These are phyloP conservation scores for Myotis planiceps DNA, from an alignment of 2,797 vertebrate species.

Conservation along the genomic window DNA sequence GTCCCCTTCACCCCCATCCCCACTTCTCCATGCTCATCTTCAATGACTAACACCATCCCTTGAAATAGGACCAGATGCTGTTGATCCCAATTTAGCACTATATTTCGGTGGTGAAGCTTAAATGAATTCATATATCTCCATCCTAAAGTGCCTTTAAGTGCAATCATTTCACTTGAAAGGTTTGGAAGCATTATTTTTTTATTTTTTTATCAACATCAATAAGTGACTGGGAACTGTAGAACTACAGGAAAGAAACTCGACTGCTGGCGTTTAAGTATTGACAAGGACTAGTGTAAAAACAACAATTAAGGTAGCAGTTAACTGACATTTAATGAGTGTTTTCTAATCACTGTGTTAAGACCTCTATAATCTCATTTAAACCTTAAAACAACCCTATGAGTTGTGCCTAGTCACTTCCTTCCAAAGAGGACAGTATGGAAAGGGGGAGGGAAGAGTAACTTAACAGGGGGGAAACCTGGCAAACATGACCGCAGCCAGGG, in stretches of 20 bases:
- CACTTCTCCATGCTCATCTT: not conserved
- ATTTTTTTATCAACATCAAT: not conserved
- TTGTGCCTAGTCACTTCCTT: not conserved
- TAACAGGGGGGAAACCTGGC: not conserved
- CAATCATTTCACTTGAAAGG: slow-evolving; percentile 39
- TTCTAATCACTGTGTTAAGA: not conserved
- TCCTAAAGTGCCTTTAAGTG: slow-evolving; percentile 19
- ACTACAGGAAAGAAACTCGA: not conserved
- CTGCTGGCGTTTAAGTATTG: not conserved
- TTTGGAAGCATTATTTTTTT: not conserved
- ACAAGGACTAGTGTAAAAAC: not conserved
- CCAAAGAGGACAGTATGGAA: not conserved
- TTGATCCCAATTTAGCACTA: not conserved
- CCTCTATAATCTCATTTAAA: not conserved
- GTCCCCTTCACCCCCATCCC: no score
- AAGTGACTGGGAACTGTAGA: not conserved
- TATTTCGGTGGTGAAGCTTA: not conserved
- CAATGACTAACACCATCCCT: no score
- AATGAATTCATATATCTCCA: not conserved
- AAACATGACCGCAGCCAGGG: not conserved
- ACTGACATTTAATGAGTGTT: not conserved
- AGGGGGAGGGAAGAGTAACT: not conserved
- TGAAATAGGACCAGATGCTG: not conserved
- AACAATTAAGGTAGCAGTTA: not conserved
- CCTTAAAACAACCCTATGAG: not conserved